Conservation (phyloP, 1,140 invertebrate species). For the Scaptomyza hsui region DNA sequence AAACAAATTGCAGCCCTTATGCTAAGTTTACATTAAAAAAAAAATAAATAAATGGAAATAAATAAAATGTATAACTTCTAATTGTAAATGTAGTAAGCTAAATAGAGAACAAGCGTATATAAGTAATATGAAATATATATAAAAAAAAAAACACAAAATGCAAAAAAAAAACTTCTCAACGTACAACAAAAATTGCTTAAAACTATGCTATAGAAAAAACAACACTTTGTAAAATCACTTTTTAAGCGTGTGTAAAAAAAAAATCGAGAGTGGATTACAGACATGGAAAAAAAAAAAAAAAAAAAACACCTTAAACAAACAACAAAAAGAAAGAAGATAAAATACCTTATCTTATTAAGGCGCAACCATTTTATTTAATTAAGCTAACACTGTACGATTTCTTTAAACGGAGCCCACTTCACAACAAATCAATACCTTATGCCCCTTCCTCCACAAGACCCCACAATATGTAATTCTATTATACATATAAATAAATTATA, state of each 20-base stretch:
- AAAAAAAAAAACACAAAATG: conserved; percentile 62
- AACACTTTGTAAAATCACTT: conserved; percentile 77
- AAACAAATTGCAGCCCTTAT: conserved; percentile 59
- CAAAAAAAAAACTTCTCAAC: conserved; percentile 43
- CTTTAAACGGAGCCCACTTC: conserved; percentile 51
- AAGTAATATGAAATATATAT: conserved; percentile 34
- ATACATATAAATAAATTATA: conserved; percentile 83
- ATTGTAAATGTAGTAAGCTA: conserved; percentile 67
- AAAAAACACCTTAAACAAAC: conserved; percentile 22
- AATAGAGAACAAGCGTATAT: conserved; percentile 53
- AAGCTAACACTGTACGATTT: conserved; percentile 68
- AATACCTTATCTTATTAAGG: conserved; percentile 57
- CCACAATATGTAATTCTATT: conserved; percentile 76
- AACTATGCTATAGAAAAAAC: conserved; percentile 46
- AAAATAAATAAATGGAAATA: conserved; percentile 33
- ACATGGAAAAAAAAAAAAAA: conserved; percentile 36
- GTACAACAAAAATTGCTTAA: conserved; percentile 56
- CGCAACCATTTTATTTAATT: conserved; percentile 62
- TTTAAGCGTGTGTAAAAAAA: conserved; percentile 72
- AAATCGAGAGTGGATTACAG: conserved; percentile 18
- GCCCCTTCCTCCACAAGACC: conserved; percentile 25
- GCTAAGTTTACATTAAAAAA: conserved; percentile 68
- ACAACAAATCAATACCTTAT: conserved; percentile 43
- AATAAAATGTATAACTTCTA: conserved; percentile 72
- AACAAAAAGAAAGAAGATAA: conserved; percentile 26